phyloP scores from a whole-genome alignment of 2,113 vertebrate species.

The Sebastes fasciatus region DNA sequence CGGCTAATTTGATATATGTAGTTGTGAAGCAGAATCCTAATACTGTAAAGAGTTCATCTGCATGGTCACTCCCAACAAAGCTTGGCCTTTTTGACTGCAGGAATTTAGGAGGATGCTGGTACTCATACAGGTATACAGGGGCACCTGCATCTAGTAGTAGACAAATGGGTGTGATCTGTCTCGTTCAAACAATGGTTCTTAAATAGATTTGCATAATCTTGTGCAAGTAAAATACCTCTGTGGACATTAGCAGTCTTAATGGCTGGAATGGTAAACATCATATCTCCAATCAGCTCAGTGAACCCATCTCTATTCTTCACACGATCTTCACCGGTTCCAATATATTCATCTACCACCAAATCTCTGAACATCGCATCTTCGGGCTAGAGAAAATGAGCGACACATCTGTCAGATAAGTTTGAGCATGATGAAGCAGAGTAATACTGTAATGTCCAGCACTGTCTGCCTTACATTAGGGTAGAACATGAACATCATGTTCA shows the following conservation, averaged over 20 bases:
- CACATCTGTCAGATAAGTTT: conserved; percentile 16
- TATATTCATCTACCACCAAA: conserved; percentile 78
- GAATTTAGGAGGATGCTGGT: conserved; percentile 80
- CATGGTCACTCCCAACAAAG: conserved; percentile 89
- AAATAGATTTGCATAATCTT: too few relatives aligned
- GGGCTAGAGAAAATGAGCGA: conserved; percentile 49
- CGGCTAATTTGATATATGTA: too few relatives aligned
- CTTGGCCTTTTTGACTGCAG: conserved; percentile 73
- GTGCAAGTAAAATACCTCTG: conserved; percentile 76
- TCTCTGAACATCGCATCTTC: conserved; percentile 43
- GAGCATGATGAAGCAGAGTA: not conserved
- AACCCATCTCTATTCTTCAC: conserved; percentile 76
- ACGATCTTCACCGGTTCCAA: conserved; percentile 78
- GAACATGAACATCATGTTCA: conserved; percentile 8
- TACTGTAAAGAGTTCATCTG: too few relatives aligned
- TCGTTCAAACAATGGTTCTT: too few relatives aligned
- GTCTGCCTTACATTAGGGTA: conserved; percentile 70
- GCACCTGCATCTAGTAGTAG: conserved; percentile 72
- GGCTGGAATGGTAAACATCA: conserved; percentile 78
- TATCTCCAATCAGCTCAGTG: conserved; percentile 82
- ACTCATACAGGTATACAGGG: conserved; percentile 91
- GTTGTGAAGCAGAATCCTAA: too few relatives aligned
- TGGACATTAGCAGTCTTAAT: conserved; percentile 83
- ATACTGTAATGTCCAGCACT: not conserved
- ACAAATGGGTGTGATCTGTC: not conserved